Evolutionary conservation across 2,888 invertebrate species (phyloP), one percentile per base, ranked within the genome.

Genomic region (Hesperia comma): DNA sequence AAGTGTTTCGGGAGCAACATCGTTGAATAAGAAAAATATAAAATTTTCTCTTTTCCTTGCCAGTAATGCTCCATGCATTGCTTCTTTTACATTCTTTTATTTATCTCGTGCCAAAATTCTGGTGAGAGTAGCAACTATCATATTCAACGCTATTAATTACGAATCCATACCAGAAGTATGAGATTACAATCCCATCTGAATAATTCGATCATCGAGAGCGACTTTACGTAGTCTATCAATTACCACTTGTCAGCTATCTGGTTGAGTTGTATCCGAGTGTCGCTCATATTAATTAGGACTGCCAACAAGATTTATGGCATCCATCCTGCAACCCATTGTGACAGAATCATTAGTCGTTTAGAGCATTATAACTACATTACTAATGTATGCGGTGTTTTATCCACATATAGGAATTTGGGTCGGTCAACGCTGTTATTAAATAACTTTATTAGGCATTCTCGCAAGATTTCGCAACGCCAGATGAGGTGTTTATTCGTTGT

Each of bases 241-340:
- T 53, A 53, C 37, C 21, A 53, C 61, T 61, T 15, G 51, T 40
- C 37, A 53, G 51, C 51, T 40, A 37, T 10, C n/a, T 17, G 17
- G 49, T 49, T 19, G 49, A 49, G 51, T 61, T 37, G n/a, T 53
- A 40, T 32, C n/a, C 51, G 51, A 53, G 17, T 21, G 51, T 40
- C 40, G 40, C 61, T 49, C 40, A 49, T 21, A 61, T 40, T 53
- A 61, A 61, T 61, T 61, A 61, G 12, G 51, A 53, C 21, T 53
- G 61, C 37, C 61, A 40, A 61, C 61, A 53, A 53, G 61, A 61
- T 61, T 61, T 21, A 61, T 53, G 51, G 53, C 40, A 61, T 61
- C 51, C 37, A 46, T 37, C 14, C 37, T 49, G 40, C 49, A 40
- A 10, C 17, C 26, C 37, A 21, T 33, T 61, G 37, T 61, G 51